phyloP scores from a whole-genome alignment of 2,797 vertebrate species.

The Catostomus latipinnis region DNA sequence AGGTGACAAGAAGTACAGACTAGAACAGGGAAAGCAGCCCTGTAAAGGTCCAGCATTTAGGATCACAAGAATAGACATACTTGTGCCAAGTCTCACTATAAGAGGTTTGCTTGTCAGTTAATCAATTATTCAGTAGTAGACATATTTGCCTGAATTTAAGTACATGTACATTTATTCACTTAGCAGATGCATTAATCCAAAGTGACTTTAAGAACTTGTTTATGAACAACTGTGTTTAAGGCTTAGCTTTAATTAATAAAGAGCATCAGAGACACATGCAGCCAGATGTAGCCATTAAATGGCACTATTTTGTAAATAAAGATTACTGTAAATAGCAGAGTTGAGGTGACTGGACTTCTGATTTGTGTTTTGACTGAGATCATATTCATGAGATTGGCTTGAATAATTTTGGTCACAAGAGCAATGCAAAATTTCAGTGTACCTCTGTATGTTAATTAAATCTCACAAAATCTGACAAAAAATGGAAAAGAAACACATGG shows the following conservation, averaged over 20 bases:
- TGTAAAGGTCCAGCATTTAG: no score
- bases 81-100: no score
- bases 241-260: neutral
- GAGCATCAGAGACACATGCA: neutral
- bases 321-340: neutral
- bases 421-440: neutral
- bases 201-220: neutral
- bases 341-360: neutral
- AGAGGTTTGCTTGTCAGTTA: no score
- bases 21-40: no score
- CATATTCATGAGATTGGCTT: neutral
- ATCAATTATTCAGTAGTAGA: no score
- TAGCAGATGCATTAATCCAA: no score
- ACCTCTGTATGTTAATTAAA: constrained; percentile 12
- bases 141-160: no score
- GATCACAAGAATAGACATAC: no score
- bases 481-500: neutral
- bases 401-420: neutral
- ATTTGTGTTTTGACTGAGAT: neutral
- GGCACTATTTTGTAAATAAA: neutral
- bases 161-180: no score
- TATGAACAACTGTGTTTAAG: neutral
- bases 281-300: neutral
- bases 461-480: constrained; percentile 14
- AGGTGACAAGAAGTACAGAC: no score